phyloP scores from a whole-genome alignment of 1,140 invertebrate genomes.

The Eulimnadia texana region DNA sequence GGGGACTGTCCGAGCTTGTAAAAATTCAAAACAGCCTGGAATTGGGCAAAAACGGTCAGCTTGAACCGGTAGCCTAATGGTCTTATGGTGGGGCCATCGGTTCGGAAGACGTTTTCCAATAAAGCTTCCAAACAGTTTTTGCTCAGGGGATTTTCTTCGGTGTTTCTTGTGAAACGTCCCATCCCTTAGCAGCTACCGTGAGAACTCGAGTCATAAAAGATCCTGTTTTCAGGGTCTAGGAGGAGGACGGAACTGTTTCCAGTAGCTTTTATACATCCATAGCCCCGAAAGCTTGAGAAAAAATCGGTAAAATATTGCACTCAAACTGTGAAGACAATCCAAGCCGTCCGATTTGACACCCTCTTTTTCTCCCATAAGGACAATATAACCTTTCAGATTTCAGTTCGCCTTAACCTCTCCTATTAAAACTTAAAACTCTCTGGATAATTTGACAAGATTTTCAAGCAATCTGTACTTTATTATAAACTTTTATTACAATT shows the following conservation, averaged over 20 bases:
- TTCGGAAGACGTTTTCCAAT: not conserved
- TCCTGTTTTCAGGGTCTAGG: not conserved
- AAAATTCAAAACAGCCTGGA: not conserved
- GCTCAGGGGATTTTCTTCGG: not conserved
- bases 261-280: not conserved
- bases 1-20: not conserved
- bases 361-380: too few species aligned
- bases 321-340: too few species aligned
- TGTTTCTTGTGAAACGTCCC: too few species aligned
- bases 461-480: too few species aligned
- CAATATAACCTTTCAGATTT: too few species aligned
- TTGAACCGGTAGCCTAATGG: not conserved
- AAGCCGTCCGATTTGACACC: too few species aligned
- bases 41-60: not conserved
- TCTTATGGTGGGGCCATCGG: not conserved
- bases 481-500: too few species aligned
- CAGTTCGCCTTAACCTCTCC: too few species aligned
- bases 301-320: too few species aligned
- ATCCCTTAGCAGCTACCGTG: not conserved
- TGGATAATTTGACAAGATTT: too few species aligned
- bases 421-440: too few species aligned
- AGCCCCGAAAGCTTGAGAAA: not conserved
- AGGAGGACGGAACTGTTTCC: too few species aligned
- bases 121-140: not conserved
- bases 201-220: not conserved